Percentiles rank a stretch among this genome's conserved stretches.
Evolutionary conservation across 2,797 vertebrate genomes (phyloP).

Genomic region (Dendrocincla tyrannina): DNA sequence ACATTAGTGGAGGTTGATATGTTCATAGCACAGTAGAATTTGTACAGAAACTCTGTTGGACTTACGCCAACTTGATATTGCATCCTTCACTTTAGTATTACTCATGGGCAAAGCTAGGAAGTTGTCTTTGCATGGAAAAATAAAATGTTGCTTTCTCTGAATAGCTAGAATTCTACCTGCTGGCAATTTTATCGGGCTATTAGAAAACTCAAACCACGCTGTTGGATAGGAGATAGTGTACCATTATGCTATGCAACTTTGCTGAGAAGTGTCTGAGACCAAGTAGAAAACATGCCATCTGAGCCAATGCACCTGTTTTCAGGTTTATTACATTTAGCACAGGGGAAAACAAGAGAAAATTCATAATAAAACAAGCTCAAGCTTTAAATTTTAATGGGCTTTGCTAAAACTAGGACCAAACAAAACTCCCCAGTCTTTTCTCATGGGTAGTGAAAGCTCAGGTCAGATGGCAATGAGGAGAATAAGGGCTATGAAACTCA

Average conservation of each 20-base stretch:
- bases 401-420: background rate
- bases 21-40: background rate
- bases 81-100: background rate
- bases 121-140: background rate
- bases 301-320: constrained; percentile 37
- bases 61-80: background rate
- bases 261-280: background rate
- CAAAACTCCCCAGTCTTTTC: background rate
- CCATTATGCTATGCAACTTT: background rate
- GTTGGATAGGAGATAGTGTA: background rate
- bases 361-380: constrained; percentile 11
- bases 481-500: background rate
- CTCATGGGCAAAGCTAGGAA: background rate
- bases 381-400: constrained; percentile 28
- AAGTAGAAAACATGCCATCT: background rate
- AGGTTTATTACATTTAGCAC: constrained; percentile 23
- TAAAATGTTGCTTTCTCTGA: background rate
- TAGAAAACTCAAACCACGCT: background rate
- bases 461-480: background rate
- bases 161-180: background rate
- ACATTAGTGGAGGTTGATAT: background rate
- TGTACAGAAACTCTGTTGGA: background rate
- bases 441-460: background rate
- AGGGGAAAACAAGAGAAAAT: constrained; percentile 16
- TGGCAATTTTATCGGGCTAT: constrained; percentile 8